Percentiles rank a stretch among this genome's conserved stretches.
These are phyloP conservation scores for Sylvia atricapilla DNA, from an alignment of 2,113 vertebrate species.

Conservation along the genomic window DNA sequence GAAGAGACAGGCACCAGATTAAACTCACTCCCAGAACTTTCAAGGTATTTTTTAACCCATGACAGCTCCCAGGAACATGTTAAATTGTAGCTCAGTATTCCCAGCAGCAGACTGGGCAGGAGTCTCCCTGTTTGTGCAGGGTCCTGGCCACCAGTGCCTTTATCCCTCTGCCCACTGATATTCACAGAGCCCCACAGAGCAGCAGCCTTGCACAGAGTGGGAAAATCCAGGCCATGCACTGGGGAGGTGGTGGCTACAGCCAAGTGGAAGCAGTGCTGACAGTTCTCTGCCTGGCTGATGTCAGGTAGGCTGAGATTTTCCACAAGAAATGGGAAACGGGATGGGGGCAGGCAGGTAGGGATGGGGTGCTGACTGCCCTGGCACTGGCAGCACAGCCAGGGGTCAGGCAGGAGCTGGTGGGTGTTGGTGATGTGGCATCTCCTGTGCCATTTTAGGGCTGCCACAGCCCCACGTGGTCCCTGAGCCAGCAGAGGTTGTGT, in stretches of 20 bases:
- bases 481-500: background rate
- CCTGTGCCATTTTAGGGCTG: background rate
- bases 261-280: background rate
- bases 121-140: background rate
- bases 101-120: background rate
- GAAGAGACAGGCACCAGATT: background rate
- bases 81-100: background rate
- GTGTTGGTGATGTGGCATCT: background rate
- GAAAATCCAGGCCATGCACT: background rate
- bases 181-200: background rate
- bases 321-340: background rate
- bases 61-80: background rate
- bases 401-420: background rate
- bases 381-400: fast-evolving
- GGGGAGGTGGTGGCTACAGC: background rate
- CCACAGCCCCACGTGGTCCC: background rate
- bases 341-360: background rate
- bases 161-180: background rate
- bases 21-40: background rate
- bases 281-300: background rate
- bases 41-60: background rate
- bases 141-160: background rate
- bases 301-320: background rate
- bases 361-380: background rate
- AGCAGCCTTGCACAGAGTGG: background rate